Conservation (phyloP, 2,888 invertebrate genomes). For the Drosophila robusta region DNA sequence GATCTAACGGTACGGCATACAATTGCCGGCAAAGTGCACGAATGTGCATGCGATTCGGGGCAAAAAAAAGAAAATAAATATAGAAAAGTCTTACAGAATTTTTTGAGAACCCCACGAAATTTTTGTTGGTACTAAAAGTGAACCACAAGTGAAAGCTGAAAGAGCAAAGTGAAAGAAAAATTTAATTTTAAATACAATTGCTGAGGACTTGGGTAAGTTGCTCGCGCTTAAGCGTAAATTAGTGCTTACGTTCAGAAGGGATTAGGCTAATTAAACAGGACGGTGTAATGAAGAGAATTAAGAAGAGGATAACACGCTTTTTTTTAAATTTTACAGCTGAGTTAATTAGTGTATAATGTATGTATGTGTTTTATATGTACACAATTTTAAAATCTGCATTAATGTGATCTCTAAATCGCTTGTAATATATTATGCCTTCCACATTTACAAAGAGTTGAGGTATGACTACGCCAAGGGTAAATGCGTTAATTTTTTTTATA, state of each 20-base stretch:
- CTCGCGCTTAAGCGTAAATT: slow-evolving; percentile 41
- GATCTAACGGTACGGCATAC: slow-evolving; percentile 18
- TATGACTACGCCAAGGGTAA: too few species aligned
- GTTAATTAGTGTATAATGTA: slow-evolving; percentile 2
- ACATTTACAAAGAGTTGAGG: background rate
- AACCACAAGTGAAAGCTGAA: slow-evolving; percentile 32
- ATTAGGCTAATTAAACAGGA: slow-evolving; percentile 29
- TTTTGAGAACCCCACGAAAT: slow-evolving; percentile 3
- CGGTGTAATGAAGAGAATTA: slow-evolving; percentile 8
- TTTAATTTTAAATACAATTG: slow-evolving; percentile 22
- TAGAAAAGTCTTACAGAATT: slow-evolving; percentile 21
- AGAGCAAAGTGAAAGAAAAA: slow-evolving; percentile 13
- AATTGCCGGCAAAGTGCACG: slow-evolving; percentile 48
- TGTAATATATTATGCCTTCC: too few species aligned
- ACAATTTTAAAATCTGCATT: background rate
- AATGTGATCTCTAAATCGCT: background rate
- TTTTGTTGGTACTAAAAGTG: slow-evolving; percentile 13
- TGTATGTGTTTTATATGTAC: background rate
- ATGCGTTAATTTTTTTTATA: too few species aligned
- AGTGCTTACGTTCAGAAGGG: slow-evolving; percentile 14
- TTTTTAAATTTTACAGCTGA: background rate
- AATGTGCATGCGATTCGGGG: slow-evolving; percentile 15
- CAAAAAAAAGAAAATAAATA: background rate
- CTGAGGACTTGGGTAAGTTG: slow-evolving; percentile 43
- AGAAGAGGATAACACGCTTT: background rate